Base-by-base conservation (phyloP, 2,888 invertebrate species). In the Argynnis bischoffii region DNA sequence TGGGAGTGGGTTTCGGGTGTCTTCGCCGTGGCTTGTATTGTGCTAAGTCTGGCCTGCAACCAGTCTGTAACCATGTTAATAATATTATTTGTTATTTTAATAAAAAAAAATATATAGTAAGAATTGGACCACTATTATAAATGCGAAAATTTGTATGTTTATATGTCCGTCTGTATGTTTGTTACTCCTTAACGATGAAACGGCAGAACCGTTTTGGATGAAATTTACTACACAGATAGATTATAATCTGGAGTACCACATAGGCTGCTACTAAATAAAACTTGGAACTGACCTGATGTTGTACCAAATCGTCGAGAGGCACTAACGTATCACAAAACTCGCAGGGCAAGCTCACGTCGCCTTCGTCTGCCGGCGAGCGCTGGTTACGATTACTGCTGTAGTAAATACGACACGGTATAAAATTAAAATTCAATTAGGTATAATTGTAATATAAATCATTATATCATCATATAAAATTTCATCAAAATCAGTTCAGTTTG, bases 251-350 rank as follows among this genome's bases (percentile, higher is more conserved):
- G 26, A 26, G 26, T 5, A 26, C 4, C 26, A 26, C 4, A 26
- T 26, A 26, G 26, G 0, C 26, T 26, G 4, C 26, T 26, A 5
- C 4, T 26, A 14, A 14, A 13, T n/a, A 21, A 41, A 6, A 56
- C 31, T 15, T 46, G 8, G 6, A 16, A 26, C 69, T 57, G 46
- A 84, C 87, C 84, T 95, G 94, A 79, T 95, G 95, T 72, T 87
- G 87, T 72, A 94, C 89, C 5, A 95, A 82, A 66, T 92, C 86
- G 1, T 91, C 89, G 0, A 92, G 90, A 0, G 92, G 93, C 69
- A 94, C 87, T 75, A 90, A 87, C 21, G 79, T 80, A 26, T 84
- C 84, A 79, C 94, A 95, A 84, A 94, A 94, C 88, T 94, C 94
- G 81, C 95, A 95, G 6, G 94, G 94, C 56, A 94, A 82, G 69